Base-by-base conservation (phyloP, 2,888 invertebrate genomes). In the Gisinianus flammeolus region DNA sequence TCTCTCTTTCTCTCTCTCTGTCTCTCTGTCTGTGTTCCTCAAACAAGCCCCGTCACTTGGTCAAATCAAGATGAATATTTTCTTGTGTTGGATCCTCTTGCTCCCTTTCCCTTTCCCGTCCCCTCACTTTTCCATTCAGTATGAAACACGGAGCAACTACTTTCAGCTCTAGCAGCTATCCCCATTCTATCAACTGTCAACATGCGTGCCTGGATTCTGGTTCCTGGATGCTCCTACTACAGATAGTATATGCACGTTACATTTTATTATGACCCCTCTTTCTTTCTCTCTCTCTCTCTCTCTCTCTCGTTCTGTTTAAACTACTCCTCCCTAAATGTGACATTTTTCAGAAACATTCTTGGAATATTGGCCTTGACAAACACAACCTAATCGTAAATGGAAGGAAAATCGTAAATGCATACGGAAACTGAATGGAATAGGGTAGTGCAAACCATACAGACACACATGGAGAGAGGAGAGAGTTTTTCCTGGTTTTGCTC, bases 31-130 rank as follows among this genome's bases (percentile, higher is more conserved):
- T 71, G 33, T 66, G n/a, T 22, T 54, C 58, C 67, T 77, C 79
- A 74, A 70, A 79, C 77, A 76, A 71, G 72, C 24, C 58, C 71
- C 69, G 68, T 72, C 73, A 79, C 77, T 71, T 78, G 80, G 75
- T 77, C 78, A 81, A 81, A 80, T 79, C 81, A 82, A 80, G 81
- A 83, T 80, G 79, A 81, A 81, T 81, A 81, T 77, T 79, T 79
- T 73, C 79, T 70, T 58, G 44, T 44, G 44, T 35, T 8, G n/a
- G n/a, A n/a, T n/a, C n/a, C n/a, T n/a, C n/a, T n/a, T n/a, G n/a
- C n/a, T n/a, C n/a, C n/a, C n/a, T n/a, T n/a, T n/a, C n/a, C n/a
- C n/a, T n/a, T n/a, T n/a, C n/a, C n/a, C n/a, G n/a, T n/a, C n/a
- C n/a, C n/a, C n/a, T n/a, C n/a, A n/a, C n/a, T n/a, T n/a, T n/a